These are phyloP conservation scores for Athalia cordata DNA, from an alignment of 2,888 invertebrate genomes.

Conservation along the genomic window DNA sequence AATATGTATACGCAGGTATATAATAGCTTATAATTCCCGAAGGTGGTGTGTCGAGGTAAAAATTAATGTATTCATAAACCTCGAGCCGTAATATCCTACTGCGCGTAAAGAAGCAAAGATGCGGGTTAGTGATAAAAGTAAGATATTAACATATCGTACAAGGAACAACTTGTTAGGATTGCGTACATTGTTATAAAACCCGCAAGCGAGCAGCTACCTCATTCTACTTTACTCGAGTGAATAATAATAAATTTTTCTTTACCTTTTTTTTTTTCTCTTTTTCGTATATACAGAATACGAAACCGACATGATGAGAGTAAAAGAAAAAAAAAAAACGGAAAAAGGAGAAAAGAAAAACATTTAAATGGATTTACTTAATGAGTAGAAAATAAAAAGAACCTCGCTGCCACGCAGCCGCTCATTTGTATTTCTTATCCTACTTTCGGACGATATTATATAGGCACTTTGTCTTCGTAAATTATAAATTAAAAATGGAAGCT, in stretches of 20 bases:
- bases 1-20: background rate
- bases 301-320: background rate
- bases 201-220: background rate
- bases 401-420: no score
- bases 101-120: constrained; percentile 33
- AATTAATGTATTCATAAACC: constrained; percentile 31
- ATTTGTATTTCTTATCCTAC: no score
- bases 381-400: no score
- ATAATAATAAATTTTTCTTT: no score
- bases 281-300: background rate
- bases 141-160: constrained; percentile 42
- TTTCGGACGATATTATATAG: no score
- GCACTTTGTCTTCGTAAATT: no score
- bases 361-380: no score
- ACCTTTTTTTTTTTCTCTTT: background rate
- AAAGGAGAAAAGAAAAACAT: no score
- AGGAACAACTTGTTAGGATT: constrained; percentile 33
- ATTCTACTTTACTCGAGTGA: background rate
- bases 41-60: background rate
- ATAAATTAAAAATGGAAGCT: no score
- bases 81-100: background rate
- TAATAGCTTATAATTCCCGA: background rate
- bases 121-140: background rate
- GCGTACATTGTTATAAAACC: constrained; percentile 32
- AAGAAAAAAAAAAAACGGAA: background rate